A percentile compares a stretch with the other conserved stretches of the same genome.
Evolutionary conservation across 1,140 invertebrate species (phyloP).

Genomic region (Macrotrachela quadricornifera): DNA sequence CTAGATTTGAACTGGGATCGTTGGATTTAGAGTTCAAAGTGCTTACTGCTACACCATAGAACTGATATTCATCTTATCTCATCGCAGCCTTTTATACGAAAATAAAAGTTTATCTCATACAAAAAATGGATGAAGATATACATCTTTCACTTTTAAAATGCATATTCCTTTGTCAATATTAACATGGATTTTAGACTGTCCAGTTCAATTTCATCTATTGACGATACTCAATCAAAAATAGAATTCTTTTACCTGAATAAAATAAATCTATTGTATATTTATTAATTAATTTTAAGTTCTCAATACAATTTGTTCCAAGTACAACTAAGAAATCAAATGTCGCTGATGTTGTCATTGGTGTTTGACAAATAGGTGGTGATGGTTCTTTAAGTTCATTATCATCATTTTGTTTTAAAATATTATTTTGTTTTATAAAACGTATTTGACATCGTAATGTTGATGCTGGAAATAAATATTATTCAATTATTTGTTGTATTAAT

Average conservation of each 20-base stretch:
- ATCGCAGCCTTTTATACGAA: no score
- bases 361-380: conserved; percentile 50
- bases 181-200: no score
- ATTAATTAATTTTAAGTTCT: conserved; percentile 52
- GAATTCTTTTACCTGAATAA: conserved; percentile 5
- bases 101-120: no score
- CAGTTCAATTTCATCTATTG: no score
- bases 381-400: conserved; percentile 4
- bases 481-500: conserved; percentile 63
- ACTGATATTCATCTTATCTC: no score
- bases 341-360: conserved; percentile 61
- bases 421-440: conserved; percentile 36
- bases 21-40: no score
- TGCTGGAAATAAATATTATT: conserved; percentile 85
- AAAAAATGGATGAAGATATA: no score
- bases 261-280: background rate
- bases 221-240: no score
- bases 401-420: background rate
- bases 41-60: no score
- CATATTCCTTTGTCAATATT: no score
- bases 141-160: no score
- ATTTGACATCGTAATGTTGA: conserved; percentile 64
- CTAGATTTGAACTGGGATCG: no score
- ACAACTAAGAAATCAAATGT: conserved; percentile 74
- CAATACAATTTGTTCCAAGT: conserved; percentile 63